Evolutionary conservation across 2,113 vertebrate species (phyloP).

Genomic region (Sterna hirundo): DNA sequence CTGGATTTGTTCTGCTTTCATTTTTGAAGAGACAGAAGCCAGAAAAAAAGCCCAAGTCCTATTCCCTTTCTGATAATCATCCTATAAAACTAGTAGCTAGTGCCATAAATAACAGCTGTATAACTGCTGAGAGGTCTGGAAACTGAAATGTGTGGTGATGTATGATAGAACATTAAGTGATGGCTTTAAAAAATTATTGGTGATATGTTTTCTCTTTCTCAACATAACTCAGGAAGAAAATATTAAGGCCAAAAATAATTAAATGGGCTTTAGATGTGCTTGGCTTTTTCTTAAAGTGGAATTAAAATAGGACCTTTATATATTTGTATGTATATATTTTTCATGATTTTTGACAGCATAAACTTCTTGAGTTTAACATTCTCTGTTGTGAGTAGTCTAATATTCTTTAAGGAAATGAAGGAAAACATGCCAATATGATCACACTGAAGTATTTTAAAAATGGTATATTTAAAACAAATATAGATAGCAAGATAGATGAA

Average conservation of each 20-base stretch:
- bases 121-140: neutral
- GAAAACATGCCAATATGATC: neutral
- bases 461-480: neutral
- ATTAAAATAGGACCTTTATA: neutral
- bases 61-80: constrained; percentile 40
- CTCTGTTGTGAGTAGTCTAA: neutral
- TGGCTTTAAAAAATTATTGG: constrained; percentile 35
- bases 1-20: neutral
- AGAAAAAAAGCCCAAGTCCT: neutral
- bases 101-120: constrained; percentile 22
- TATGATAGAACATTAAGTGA: constrained; percentile 8
- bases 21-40: neutral
- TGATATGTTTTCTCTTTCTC: neutral
- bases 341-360: neutral
- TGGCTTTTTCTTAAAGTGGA: neutral
- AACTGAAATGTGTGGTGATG: neutral
- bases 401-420: neutral
- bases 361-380: neutral
- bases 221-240: neutral
- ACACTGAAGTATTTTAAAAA: neutral
- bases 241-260: neutral
- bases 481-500: neutral
- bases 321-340: neutral
- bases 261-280: neutral
- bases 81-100: constrained; percentile 5